phyloP scores from a whole-genome alignment of 2,113 vertebrate genomes.

The Calonectris borealis region DNA sequence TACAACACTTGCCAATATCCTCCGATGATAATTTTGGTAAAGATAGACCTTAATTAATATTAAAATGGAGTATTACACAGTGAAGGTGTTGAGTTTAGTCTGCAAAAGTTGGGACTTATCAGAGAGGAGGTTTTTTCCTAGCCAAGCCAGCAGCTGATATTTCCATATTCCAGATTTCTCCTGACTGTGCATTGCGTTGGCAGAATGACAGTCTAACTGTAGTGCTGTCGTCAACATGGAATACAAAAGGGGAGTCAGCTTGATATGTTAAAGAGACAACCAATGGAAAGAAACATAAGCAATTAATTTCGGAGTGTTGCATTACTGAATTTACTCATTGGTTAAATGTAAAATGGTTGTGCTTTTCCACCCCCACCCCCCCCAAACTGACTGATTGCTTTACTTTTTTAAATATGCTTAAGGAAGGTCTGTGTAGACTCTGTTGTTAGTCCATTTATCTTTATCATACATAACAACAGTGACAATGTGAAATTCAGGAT shows the following conservation, averaged over 20 bases:
- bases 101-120: not conserved
- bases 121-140: not conserved
- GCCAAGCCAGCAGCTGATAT: not conserved
- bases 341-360: not conserved
- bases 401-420: not conserved
- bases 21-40: not conserved
- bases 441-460: not conserved
- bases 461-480: not conserved
- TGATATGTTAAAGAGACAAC: not conserved
- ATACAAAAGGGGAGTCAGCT: not conserved
- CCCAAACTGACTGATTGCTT: not conserved
- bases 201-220: not conserved
- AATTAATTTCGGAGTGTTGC: not conserved
- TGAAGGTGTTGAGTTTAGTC: not conserved
- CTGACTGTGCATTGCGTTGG: not conserved
- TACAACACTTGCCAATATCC: not conserved
- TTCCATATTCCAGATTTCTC: not conserved
- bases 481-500: not conserved
- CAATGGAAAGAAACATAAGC: not conserved
- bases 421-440: not conserved
- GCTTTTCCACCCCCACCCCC: too few species aligned
- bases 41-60: not conserved
- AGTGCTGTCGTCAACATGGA: not conserved
- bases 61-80: not conserved
- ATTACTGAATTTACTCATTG: not conserved